Conservation (phyloP, 2,888 invertebrate species). For the Hypolimnas misippus region DNA sequence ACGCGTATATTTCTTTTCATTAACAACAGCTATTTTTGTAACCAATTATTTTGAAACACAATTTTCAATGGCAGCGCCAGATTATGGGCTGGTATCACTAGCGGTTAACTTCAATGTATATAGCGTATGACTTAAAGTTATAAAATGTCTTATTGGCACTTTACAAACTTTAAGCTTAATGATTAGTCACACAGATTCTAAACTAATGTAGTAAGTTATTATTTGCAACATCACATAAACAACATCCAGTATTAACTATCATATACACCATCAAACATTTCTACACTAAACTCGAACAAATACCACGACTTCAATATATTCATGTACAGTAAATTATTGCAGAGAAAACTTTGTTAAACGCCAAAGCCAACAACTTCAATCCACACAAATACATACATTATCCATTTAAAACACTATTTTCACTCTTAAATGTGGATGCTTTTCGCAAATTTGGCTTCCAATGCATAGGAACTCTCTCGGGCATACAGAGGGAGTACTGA, state of each 20-base stretch:
- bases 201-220: constrained; percentile 65
- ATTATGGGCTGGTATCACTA: constrained; percentile 46
- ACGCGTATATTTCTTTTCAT: constrained; percentile 44
- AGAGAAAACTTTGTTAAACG: constrained; percentile 50
- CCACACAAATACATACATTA: constrained; percentile 74
- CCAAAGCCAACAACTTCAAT: constrained; percentile 45
- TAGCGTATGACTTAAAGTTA: constrained; percentile 57
- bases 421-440: constrained; percentile 83
- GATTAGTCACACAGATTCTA: constrained; percentile 73
- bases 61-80: constrained; percentile 46
- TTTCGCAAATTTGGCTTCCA: constrained; percentile 84
- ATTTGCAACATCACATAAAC: constrained; percentile 81
- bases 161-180: constrained; percentile 63
- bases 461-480: constrained; percentile 83
- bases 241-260: constrained; percentile 80
- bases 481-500: constrained; percentile 84
- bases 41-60: constrained; percentile 43
- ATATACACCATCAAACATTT: constrained; percentile 76
- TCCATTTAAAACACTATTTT: constrained; percentile 84
- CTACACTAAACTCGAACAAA: constrained; percentile 69
- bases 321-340: constrained; percentile 47
- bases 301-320: constrained; percentile 55
- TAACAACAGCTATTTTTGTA: constrained; percentile 45
- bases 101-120: constrained; percentile 48
- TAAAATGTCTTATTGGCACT: constrained; percentile 48